Conservation (phyloP, 2,113 vertebrate species). For the Chiloscyllium plagiosum region DNA sequence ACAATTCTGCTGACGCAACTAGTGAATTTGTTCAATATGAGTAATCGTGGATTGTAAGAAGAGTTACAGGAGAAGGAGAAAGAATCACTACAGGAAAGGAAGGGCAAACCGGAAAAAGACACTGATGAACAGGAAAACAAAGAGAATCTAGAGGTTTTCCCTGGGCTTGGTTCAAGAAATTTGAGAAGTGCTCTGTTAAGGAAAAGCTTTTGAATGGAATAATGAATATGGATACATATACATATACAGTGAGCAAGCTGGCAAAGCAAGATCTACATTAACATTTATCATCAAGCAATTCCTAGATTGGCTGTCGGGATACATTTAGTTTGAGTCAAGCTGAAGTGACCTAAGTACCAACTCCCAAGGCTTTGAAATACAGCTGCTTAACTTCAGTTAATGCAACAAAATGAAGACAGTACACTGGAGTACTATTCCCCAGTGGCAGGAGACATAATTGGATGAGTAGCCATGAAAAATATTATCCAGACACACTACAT, state of each 20-base stretch:
- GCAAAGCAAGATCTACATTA: no score
- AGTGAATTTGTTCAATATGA: not conserved
- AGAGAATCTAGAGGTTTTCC: not conserved
- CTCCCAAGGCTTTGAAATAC: not conserved
- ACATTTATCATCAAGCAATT: not conserved
- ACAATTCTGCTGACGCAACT: not conserved
- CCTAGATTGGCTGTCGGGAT: not conserved
- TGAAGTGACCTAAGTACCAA: not conserved
- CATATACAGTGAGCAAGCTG: not conserved
- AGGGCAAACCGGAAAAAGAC: not conserved
- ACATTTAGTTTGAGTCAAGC: not conserved
- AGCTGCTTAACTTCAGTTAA: not conserved
- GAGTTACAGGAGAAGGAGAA: not conserved
- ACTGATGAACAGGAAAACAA: not conserved
- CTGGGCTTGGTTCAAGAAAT: not conserved
- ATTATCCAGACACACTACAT: not conserved
- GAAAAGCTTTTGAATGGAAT: not conserved
- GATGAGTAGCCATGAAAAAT: not conserved
- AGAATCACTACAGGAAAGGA: not conserved
- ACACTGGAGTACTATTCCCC: not conserved
- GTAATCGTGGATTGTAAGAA: not conserved
- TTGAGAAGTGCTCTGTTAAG: not conserved
- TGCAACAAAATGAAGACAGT: constrained; percentile 9
- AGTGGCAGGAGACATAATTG: not conserved
- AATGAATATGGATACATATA: no score